Evolutionary conservation across 2,797 vertebrate species (phyloP).

Genomic region (Pachyuromys duprasi): DNA sequence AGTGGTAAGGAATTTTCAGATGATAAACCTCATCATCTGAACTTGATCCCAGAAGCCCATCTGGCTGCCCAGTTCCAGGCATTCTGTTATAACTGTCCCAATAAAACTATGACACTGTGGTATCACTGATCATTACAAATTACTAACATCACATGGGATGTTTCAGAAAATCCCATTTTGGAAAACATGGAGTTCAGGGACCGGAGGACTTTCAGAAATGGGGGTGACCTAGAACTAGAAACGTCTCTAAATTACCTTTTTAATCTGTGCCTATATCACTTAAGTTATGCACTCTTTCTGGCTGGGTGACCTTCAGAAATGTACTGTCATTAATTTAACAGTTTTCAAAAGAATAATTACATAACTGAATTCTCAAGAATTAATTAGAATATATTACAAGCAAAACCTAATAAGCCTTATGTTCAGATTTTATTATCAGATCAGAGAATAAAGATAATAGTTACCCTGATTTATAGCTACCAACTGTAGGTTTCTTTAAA

Average conservation of each 20-base stretch:
- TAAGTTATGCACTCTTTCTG: neutral
- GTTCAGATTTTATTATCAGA: slow-evolving; percentile 19
- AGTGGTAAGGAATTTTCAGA: neutral
- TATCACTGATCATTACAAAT: neutral
- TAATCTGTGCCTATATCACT: neutral
- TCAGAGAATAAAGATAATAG: neutral
- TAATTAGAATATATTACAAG: neutral
- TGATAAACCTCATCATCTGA: neutral
- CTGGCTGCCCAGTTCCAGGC: accelerated
- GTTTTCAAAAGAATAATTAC: neutral
- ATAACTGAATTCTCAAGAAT: slow-evolving; percentile 1
- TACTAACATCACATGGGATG: neutral
- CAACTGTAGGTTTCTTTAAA: neutral
- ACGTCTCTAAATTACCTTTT: neutral
- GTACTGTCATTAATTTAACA: neutral
- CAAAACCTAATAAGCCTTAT: neutral
- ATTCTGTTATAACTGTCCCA: neutral
- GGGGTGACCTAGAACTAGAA: neutral
- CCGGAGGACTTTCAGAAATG: neutral
- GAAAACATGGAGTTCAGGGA: neutral
- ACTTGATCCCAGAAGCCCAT: too few species aligned
- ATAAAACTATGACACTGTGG: too few species aligned
- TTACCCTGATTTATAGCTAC: neutral
- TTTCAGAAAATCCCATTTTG: neutral
- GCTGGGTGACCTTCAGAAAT: neutral